Evolutionary conservation across 2,113 vertebrate genomes (phyloP).

Genomic region (Crypturellus undulatus): DNA sequence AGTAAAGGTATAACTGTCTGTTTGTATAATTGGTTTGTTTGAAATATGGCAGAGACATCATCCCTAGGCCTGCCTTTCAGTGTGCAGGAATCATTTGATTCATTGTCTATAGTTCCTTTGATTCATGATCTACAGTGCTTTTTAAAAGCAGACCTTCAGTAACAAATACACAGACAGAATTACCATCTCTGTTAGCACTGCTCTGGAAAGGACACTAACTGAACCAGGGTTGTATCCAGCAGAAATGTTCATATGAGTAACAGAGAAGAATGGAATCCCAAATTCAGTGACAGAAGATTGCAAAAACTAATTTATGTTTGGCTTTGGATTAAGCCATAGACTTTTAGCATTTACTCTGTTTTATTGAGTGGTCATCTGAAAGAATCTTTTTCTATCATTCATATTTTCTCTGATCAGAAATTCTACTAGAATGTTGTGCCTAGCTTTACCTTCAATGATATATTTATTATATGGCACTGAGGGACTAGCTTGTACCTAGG

Average conservation of each 20-base stretch:
- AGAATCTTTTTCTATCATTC: too few species aligned
- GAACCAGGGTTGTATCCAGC: rapidly evolving
- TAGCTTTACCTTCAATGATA: neutral
- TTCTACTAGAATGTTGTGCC: neutral
- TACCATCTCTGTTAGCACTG: neutral
- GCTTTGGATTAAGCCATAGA: neutral
- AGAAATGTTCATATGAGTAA: neutral
- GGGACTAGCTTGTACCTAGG: neutral
- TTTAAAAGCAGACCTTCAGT: neutral
- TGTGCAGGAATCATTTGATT: neutral
- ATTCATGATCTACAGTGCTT: neutral
- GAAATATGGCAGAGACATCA: neutral
- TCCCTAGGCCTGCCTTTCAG: neutral
- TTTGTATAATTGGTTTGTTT: too few species aligned
- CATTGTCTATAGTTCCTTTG: neutral
- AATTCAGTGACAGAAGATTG: neutral
- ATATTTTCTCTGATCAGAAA: neutral
- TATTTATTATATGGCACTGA: neutral
- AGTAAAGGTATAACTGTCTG: neutral
- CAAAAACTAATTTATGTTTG: neutral
- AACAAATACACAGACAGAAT: neutral
- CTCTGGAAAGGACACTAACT: neutral
- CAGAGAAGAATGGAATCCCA: neutral
- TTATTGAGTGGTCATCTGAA: neutral
- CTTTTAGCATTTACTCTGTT: neutral